Base-by-base conservation (phyloP, 2,113 vertebrate genomes). In the Odontesthes bonariensis region DNA sequence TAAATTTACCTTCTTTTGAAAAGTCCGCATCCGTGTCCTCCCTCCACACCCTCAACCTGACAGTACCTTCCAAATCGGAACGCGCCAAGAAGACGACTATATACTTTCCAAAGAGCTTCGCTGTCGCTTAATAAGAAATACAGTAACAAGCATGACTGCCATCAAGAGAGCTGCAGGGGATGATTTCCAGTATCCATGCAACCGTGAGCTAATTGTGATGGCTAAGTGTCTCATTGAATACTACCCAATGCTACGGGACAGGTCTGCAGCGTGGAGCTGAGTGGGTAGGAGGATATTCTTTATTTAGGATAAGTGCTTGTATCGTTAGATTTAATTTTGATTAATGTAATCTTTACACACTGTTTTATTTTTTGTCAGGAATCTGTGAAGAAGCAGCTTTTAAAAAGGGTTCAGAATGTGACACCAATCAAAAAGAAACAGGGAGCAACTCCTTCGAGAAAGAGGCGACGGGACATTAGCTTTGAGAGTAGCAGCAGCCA, bases 101-200 rank as follows among this genome's bases (percentile, higher is more conserved):
- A 51, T 7, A 17, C 55, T 49, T 3, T 69, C 68, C 31, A 76
- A 76, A 76, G 70, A 80, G 11, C 72, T 72, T 76, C 42, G 60
- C 55, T 83, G 81, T 49, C 33, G 61, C 52, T 74, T 87, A 61
- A 77, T 77, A 31, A 61, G 77, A 3, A 85, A 75, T 56, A 85
- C 70, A 51, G 53, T 69, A n/a, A 69, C 66, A 69, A 83, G 74
- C 17, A 81, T 81, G 83, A 75, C 73, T 55, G 69, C 81, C 4
- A 79, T 54, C 22, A 54, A 54, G 53, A 54, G 53, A 54, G 8
- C 27, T 27, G 27, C 27, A 1, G 22, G 53, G 20, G 53, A 27
- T 54, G 53, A 54, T 12, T 27, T 54, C 53, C 53, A 54, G 27
- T 27, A 27, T 54, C 10, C 53, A 27, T 54, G 53, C 53, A 54